Evolutionary conservation across 1,140 invertebrate genomes (phyloP).

Genomic region (Vanessa atalanta): DNA sequence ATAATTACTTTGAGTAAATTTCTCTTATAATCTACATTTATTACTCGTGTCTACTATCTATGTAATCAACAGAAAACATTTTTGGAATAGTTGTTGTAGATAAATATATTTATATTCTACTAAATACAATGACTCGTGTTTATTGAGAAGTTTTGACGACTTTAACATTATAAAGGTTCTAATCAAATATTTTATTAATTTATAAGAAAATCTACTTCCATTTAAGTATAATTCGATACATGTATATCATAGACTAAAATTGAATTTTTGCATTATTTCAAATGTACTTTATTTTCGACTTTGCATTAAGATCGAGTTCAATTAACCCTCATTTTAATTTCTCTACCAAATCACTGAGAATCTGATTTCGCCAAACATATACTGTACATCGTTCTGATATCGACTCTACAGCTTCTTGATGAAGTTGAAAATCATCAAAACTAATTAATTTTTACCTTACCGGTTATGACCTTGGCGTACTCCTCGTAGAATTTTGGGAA

Average conservation of each 20-base stretch:
- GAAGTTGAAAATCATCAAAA: slow-evolving; percentile 1
- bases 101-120: not conserved
- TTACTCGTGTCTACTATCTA: slow-evolving; percentile 2
- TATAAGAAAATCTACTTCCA: too few species aligned
- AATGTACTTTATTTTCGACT: not conserved
- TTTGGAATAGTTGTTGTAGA: not conserved
- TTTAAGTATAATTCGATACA: too few species aligned
- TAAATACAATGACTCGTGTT: not conserved
- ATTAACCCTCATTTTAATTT: too few species aligned
- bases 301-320: not conserved
- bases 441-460: slow-evolving; percentile 66
- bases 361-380: too few species aligned
- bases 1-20: not conserved
- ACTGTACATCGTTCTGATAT: not conserved
- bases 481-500: slow-evolving; percentile 83
- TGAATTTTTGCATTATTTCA: too few species aligned
- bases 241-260: too few species aligned
- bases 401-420: not conserved
- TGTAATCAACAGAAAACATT: not conserved
- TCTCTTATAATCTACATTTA: slow-evolving; percentile 1
- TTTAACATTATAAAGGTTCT: too few species aligned
- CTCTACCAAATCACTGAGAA: too few species aligned
- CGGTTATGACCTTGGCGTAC: slow-evolving; percentile 71
- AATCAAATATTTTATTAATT: too few species aligned
- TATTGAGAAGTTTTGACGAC: too few species aligned